Evolutionary conservation across 2,797 vertebrate species (phyloP), one percentile per base, ranked within the genome.

Genomic region (Dicrostonyx torquatus): DNA sequence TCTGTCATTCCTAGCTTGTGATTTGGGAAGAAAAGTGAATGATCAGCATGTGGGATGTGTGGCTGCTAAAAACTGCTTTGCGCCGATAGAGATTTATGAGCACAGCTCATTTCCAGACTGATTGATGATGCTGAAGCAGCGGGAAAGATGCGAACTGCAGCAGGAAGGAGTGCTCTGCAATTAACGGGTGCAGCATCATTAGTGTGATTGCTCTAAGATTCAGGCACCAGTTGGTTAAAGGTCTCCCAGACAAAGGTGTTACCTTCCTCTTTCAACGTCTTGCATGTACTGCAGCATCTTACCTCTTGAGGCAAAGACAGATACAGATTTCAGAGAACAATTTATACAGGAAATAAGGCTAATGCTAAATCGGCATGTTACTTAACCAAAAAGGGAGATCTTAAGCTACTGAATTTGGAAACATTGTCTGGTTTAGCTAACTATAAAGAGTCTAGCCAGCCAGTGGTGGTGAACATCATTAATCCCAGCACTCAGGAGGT

Each of bases 41-140:
- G 72, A 83, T 88, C 88, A 93, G 62, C 0, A 13, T 92, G 85
- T 94, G 82, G 85, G 78, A 85, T 93, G 70, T 48, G 78, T 92
- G 70, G 70, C 75, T 92, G 89, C 78, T 94, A 73, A 93, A 62
- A 45, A 64, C 96, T 77, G n/a, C 89, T 64, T 91, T 91, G 70
- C 75, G 85, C 53, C 15, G 45, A 70, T 87, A 80, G 79, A 22
- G 68, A 95, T 55, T 76, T 97, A 93, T 90, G 82, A 96, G 93
- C 68, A 29, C 37, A 64, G 40, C 95, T 97, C 97, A 82, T 96
- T 98, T 98, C 96, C 93, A 92, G 80, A 94, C 66, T 53, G 78
- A 80, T 98, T 96, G 96, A 94, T 70, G 31, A 66, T 94, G 84
- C 95, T 70, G n/a, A 80, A 96, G 90, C 66, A 94, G 92, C 92